Conservation (phyloP, 2,113 vertebrate genomes). For the Nyctereutes procyonoides region DNA sequence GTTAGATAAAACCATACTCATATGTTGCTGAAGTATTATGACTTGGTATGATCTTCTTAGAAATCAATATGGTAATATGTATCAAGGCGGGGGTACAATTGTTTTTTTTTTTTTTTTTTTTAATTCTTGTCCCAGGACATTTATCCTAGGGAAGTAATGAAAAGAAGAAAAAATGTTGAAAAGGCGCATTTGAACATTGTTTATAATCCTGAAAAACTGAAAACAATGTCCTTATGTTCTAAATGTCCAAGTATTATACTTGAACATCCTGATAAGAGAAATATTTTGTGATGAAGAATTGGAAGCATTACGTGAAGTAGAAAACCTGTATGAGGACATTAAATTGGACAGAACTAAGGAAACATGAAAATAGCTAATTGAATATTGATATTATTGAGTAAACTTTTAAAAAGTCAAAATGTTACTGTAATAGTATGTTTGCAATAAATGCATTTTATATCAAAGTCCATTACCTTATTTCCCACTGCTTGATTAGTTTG, state of each 20-base stretch:
- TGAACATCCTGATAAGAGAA: not conserved
- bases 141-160: constrained; percentile 4
- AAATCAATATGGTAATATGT: not conserved
- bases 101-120: not conserved
- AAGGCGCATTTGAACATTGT: not conserved
- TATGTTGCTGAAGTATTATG: not conserved
- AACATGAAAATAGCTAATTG: not conserved
- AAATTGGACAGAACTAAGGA: constrained; percentile 6
- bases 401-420: not conserved
- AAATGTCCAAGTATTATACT: not conserved
- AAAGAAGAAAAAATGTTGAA: constrained; percentile 16
- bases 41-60: not conserved
- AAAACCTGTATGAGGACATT: not conserved
- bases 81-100: constrained; percentile 3
- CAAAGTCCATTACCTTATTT: not conserved
- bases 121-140: not conserved
- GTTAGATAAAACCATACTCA: not conserved
- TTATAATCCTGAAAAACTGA: not conserved
- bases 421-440: not conserved
- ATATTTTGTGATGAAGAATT: not conserved
- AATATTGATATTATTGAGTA: not conserved
- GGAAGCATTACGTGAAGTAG: not conserved
- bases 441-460: not conserved
- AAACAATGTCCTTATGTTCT: not conserved
- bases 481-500: not conserved